Evolutionary conservation across 2,888 invertebrate genomes (phyloP).

Genomic region (Limnephilus lunatus): DNA sequence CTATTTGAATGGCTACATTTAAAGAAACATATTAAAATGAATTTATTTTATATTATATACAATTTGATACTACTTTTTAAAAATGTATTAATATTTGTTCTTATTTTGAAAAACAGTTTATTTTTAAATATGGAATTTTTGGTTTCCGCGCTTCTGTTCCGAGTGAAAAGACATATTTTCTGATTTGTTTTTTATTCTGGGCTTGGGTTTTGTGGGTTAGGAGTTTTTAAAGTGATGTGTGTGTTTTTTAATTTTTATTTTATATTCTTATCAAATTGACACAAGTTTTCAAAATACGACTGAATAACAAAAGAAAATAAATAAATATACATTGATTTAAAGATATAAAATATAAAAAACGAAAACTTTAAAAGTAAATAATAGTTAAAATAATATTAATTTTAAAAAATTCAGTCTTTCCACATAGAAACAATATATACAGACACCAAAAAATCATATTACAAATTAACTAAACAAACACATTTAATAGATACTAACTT

Average conservation of each 20-base stretch:
- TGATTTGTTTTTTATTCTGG: constrained; percentile 73
- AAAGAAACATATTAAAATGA: constrained; percentile 1
- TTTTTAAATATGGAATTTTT: constrained; percentile 60
- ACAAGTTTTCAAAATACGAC: constrained; percentile 50
- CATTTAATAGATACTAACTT: background rate
- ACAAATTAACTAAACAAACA: constrained; percentile 47
- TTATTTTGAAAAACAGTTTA: constrained; percentile 15
- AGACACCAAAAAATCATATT: constrained; percentile 69
- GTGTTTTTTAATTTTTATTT: constrained; percentile 50
- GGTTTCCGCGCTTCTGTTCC: constrained; percentile 72
- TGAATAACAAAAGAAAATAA: constrained; percentile 66
- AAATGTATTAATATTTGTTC: constrained; percentile 26
- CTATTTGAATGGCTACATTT: constrained; percentile 37
- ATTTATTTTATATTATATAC: constrained; percentile 37
- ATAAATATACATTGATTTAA: constrained; percentile 66
- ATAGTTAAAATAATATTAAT: constrained; percentile 66
- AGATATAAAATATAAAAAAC: constrained; percentile 66
- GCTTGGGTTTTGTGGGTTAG: constrained; percentile 7
- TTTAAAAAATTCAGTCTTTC: constrained; percentile 78
- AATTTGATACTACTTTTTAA: constrained; percentile 19
- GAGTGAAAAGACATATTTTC: constrained; percentile 92
- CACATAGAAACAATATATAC: constrained; percentile 84
- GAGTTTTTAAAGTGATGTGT: constrained; percentile 47
- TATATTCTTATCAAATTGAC: constrained; percentile 48
- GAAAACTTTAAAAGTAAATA: constrained; percentile 63